These are phyloP conservation scores for Halisarca cf. caerulea DNA, from an alignment of 37 sponge, comb jelly and placozoan species.

Conservation along the genomic window DNA sequence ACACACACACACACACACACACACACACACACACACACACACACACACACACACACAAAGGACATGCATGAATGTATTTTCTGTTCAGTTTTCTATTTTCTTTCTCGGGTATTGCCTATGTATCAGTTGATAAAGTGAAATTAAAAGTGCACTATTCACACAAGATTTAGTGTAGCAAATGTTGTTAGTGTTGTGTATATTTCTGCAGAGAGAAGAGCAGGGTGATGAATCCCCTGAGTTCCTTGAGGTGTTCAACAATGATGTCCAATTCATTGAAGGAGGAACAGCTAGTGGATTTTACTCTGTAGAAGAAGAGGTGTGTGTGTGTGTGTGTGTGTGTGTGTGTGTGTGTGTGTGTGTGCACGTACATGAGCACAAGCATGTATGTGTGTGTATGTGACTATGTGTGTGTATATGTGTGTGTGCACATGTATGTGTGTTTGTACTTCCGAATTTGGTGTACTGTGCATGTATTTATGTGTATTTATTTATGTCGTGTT, in stretches of 20 bases:
- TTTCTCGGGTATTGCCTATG: no score
- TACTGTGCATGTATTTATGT: background rate
- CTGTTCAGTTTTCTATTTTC: background rate
- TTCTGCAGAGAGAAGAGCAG: slow-evolving; percentile 78
- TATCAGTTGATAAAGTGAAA: no score
- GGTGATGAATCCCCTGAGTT: slow-evolving; percentile 89
- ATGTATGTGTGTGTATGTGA: background rate
- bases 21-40: no score
- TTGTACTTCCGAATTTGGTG: background rate
- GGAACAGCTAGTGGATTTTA: slow-evolving; percentile 81
- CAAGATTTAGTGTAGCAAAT: no score
- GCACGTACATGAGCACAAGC: background rate
- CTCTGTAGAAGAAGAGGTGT: slow-evolving; percentile 64
- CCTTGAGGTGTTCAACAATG: slow-evolving; percentile 69
- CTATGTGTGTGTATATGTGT: background rate
- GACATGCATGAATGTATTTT: no score
- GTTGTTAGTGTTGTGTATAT: no score
- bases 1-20: no score
- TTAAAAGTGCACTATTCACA: no score
- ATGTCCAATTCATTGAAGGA: slow-evolving; percentile 83
- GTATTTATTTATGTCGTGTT: no score
- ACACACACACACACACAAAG: no score
- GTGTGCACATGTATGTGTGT: background rate
- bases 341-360: slow-evolving; percentile 15
- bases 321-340: slow-evolving; percentile 8